Conservation (phyloP, 1,140 invertebrate species). For the Phocides pigmalion region DNA sequence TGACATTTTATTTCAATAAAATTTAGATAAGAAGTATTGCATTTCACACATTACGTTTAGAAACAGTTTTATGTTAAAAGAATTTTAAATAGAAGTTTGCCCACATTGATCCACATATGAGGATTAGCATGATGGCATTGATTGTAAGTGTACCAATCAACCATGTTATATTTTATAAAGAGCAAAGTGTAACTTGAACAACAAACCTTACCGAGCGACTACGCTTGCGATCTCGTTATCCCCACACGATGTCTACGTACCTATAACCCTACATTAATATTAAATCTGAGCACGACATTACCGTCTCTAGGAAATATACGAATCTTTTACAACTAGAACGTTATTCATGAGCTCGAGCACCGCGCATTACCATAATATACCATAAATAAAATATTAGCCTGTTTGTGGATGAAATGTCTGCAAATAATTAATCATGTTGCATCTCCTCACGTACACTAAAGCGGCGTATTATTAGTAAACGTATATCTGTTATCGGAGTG, state of each 20-base stretch:
- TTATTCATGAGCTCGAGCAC: slow-evolving; percentile 39
- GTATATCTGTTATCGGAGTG: background rate
- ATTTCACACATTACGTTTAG: too few relatives aligned
- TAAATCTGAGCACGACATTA: slow-evolving; percentile 40
- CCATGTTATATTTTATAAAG: too few relatives aligned
- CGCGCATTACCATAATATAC: slow-evolving; percentile 42
- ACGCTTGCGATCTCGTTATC: slow-evolving; percentile 23
- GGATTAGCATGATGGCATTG: too few relatives aligned
- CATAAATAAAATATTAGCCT: slow-evolving; percentile 42
- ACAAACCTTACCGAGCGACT: slow-evolving; percentile 15
- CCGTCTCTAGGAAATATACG: slow-evolving; percentile 37
- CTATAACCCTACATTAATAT: slow-evolving; percentile 47
- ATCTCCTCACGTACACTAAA: slow-evolving; percentile 21
- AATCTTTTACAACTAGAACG: slow-evolving; percentile 42
- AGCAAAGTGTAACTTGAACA: slow-evolving; percentile 17
- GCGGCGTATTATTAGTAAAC: background rate
- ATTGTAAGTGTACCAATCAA: too few relatives aligned
- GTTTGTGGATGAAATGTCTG: slow-evolving; percentile 30
- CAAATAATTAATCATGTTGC: slow-evolving; percentile 38
- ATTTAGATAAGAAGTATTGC: too few relatives aligned
- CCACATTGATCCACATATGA: too few relatives aligned
- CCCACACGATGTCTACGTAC: slow-evolving; percentile 16
- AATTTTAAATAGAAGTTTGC: too few relatives aligned
- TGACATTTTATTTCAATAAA: too few relatives aligned
- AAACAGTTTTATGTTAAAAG: too few relatives aligned